Evolutionary conservation across 2,797 vertebrate species (phyloP).

Genomic region (Myripristis jacobus): DNA sequence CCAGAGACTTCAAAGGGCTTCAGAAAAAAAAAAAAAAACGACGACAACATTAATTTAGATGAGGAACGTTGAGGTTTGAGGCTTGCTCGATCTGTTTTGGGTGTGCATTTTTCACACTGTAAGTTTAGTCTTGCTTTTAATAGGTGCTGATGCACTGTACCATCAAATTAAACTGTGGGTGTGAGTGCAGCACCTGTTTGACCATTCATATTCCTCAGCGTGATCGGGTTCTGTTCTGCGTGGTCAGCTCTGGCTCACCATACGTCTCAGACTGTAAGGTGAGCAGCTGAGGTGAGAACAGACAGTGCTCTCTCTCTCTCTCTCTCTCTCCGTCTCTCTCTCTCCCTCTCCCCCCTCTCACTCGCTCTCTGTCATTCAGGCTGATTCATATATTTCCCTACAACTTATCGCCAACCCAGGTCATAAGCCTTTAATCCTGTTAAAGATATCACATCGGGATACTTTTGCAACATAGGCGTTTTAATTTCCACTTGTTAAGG

Average conservation of each 20-base stretch:
- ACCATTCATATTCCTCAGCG: slow-evolving; percentile 36
- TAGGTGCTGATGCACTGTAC: background rate
- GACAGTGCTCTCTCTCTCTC: background rate
- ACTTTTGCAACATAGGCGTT: background rate
- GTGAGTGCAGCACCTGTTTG: slow-evolving; percentile 55
- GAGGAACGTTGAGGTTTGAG: background rate
- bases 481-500: background rate
- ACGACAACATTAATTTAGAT: background rate
- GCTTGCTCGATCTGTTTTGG: background rate
- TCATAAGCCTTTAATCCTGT: background rate
- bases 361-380: background rate
- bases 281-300: slow-evolving; percentile 45
- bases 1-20: background rate
- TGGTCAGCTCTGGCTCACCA: slow-evolving; percentile 45
- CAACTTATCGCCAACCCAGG: background rate
- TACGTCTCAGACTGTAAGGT: slow-evolving; percentile 39
- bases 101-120: background rate
- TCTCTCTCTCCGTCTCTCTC: too few species aligned
- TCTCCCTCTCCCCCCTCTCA: too few species aligned
- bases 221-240: slow-evolving; percentile 47
- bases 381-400: slow-evolving; percentile 2
- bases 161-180: slow-evolving; percentile 5
- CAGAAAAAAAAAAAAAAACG: background rate
- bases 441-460: background rate
- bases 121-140: slow-evolving; percentile 28